Conservation (phyloP, 2,113 vertebrate genomes). For the Hucho hucho region DNA sequence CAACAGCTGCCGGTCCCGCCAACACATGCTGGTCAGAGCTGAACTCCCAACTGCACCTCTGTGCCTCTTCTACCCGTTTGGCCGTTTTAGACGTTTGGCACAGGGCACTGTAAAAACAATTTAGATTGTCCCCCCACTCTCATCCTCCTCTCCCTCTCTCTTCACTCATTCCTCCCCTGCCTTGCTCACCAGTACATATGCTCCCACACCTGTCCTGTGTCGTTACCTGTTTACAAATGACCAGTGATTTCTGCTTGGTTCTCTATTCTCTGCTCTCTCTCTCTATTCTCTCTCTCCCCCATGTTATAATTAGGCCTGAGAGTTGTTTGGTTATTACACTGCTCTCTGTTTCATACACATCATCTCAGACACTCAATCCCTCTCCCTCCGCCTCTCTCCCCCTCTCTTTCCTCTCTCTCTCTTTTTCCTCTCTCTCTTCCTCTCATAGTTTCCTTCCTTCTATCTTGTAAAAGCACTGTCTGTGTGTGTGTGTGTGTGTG, state of each 20-base stretch:
- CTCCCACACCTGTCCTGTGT: conserved; percentile 86
- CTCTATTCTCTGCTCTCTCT: conserved; percentile 46
- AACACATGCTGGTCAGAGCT: no score
- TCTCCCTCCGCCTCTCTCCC: no score
- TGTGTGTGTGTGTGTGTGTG: conserved; percentile 36
- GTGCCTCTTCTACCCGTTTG: conserved; percentile 8
- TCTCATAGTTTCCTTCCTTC: conserved; percentile 9
- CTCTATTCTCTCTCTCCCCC: no score
- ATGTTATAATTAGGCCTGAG: no score
- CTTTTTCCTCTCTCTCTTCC: conserved; percentile 77
- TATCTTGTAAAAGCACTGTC: conserved; percentile 10
- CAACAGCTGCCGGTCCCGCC: no score
- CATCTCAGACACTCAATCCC: no score
- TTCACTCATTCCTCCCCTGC: not conserved
- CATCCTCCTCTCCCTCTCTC: conserved; percentile 32
- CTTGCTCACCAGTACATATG: conserved; percentile 79
- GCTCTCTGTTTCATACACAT: no score
- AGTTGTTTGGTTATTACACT: no score
- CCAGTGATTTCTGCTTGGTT: conserved; percentile 94
- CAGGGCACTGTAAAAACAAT: conserved; percentile 66
- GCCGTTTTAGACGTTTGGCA: conserved; percentile 73
- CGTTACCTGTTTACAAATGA: conserved; percentile 85
- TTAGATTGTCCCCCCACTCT: conserved; percentile 41
- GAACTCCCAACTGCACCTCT: no score
- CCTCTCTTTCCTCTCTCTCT: conserved; percentile 69